Percentiles rank a stretch among this genome's conserved stretches.
Conservation (phyloP, 2,888 invertebrate genomes). For the Hylaea fasciaria region DNA sequence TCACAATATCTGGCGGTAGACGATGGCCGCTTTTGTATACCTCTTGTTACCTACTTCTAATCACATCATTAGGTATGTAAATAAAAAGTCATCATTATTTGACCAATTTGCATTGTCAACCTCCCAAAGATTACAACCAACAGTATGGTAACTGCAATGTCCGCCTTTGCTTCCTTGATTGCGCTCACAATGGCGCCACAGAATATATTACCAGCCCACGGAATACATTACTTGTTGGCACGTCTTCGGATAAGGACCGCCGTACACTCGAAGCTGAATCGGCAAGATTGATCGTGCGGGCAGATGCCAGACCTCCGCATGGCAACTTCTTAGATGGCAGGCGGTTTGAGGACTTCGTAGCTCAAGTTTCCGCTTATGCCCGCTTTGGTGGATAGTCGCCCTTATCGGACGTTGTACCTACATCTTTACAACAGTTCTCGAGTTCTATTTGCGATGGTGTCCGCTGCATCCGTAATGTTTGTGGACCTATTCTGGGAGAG, state of each 20-base stretch:
- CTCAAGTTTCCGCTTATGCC: conserved; percentile 32
- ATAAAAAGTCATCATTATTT: background rate
- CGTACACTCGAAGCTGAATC: conserved; percentile 20
- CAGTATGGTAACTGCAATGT: conserved; percentile 37
- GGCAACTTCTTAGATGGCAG: conserved; percentile 2
- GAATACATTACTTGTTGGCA: conserved; percentile 42
- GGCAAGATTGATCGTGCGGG: conserved; percentile 27
- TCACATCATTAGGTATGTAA: no score
- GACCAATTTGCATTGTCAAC: conserved; percentile 1
- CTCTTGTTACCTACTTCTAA: no score
- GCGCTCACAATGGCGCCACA: conserved; percentile 45
- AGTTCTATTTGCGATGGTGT: conserved; percentile 49
- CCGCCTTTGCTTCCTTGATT: conserved; percentile 43
- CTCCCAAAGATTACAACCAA: conserved; percentile 23
- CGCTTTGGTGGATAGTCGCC: conserved; percentile 31
- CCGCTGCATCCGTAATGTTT: conserved; percentile 46
- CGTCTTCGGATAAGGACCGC: conserved; percentile 34
- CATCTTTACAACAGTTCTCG: conserved; percentile 49
- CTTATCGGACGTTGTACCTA: conserved; percentile 37
- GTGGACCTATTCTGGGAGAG: conserved; percentile 36
- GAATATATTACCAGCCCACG: conserved; percentile 38
- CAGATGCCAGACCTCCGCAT: conserved; percentile 5
- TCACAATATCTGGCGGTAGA: no score
- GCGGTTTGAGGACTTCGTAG: conserved; percentile 21
- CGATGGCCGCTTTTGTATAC: no score